Evolutionary conservation across 2,113 vertebrate genomes (phyloP).

Genomic region (Bungarus multicinctus): DNA sequence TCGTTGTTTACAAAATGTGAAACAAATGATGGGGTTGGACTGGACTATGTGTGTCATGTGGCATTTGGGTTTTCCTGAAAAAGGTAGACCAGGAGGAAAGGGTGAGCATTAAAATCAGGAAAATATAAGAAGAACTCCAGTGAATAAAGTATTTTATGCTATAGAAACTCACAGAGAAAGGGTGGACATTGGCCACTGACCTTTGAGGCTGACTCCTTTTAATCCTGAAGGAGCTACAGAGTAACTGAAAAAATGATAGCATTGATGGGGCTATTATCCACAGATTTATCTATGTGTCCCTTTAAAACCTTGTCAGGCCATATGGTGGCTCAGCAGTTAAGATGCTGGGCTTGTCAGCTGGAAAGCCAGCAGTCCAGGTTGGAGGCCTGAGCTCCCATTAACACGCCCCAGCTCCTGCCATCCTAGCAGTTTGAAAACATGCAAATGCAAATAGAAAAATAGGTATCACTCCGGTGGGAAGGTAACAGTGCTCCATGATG

Average conservation of each 20-base stretch:
- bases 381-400: neutral
- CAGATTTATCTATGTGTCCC: neutral
- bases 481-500: neutral
- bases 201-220: neutral
- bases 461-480: neutral
- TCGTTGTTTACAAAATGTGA: neutral
- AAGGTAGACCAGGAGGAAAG: neutral
- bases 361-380: neutral
- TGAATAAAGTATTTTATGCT: neutral
- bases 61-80: neutral
- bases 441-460: neutral
- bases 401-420: neutral
- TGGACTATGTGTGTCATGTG: neutral
- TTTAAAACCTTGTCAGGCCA: neutral
- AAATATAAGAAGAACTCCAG: neutral
- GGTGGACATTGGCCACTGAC: neutral
- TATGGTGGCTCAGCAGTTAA: neutral
- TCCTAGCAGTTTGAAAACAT: neutral
- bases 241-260: neutral
- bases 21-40: neutral
- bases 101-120: neutral
- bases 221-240: neutral
- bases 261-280: neutral
- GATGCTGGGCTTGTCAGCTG: neutral
- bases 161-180: neutral